A percentile compares a stretch with the other conserved stretches of the same genome.
These are phyloP conservation scores for Tetragonula clypearis DNA, from an alignment of 1,140 invertebrate genomes.

Conservation along the genomic window DNA sequence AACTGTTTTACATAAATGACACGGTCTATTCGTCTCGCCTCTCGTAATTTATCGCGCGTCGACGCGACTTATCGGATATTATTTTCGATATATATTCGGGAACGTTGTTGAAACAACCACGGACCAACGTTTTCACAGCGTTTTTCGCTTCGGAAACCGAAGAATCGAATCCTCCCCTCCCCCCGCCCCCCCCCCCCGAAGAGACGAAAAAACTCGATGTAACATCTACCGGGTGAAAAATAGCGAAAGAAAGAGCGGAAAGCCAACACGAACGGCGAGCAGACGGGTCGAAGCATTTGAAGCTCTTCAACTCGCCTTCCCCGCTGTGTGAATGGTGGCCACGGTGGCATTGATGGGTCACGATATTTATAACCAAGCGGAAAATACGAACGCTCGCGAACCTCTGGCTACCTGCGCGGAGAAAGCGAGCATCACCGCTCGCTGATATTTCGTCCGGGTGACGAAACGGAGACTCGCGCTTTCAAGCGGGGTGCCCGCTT, in stretches of 20 bases:
- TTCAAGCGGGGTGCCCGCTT: conserved; percentile 38
- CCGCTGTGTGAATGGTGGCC: conserved; percentile 69
- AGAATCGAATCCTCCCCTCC: background rate
- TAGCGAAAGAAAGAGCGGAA: background rate
- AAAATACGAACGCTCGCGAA: conserved; percentile 48
- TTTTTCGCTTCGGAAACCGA: background rate
- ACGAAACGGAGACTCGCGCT: conserved; percentile 28
- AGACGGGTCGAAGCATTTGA: conserved; percentile 6
- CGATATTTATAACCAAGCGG: conserved; percentile 72
- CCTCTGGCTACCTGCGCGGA: conserved; percentile 60
- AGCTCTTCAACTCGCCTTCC: background rate
- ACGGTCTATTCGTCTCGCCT: conserved; percentile 13
- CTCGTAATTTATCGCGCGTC: conserved; percentile 14
- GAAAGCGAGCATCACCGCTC: conserved; percentile 3
- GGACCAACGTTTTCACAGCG: background rate
- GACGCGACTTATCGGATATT: background rate
- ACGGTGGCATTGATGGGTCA: conserved; percentile 73
- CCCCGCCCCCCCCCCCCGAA: background rate
- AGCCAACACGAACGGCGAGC: too few relatives aligned
- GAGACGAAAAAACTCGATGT: background rate
- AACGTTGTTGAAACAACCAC: background rate
- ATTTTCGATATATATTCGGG: conserved; percentile 8
- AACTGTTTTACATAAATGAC: conserved; percentile 41
- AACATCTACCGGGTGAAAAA: background rate
- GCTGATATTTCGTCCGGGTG: conserved; percentile 43